A percentile compares a stretch with the other conserved stretches of the same genome.
Conservation (phyloP, 2,113 vertebrate genomes). For the Corythornis vintsioides region DNA sequence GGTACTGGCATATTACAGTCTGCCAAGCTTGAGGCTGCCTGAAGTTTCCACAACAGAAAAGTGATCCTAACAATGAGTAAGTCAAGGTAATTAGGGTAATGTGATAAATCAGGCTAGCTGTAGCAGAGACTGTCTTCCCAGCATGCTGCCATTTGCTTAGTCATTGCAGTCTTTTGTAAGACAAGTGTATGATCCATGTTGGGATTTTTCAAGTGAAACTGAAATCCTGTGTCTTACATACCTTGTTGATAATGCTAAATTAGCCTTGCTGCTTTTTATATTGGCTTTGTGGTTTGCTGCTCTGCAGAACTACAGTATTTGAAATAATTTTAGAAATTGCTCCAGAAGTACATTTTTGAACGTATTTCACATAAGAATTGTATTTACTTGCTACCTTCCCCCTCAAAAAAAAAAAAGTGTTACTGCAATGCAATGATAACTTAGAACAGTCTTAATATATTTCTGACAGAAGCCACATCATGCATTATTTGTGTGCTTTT, state of each 20-base stretch:
- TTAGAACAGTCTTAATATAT: neutral
- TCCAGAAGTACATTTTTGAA: neutral
- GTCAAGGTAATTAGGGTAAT: neutral
- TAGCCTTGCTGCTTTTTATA: neutral
- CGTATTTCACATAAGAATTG: neutral
- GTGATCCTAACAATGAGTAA: constrained; percentile 20
- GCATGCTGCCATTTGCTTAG: neutral
- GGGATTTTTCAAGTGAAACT: neutral
- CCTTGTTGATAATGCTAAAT: neutral
- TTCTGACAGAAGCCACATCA: neutral
- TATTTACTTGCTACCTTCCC: fast-evolving
- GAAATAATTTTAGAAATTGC: neutral
- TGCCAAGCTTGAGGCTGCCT: neutral
- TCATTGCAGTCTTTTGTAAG: neutral
- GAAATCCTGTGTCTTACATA: neutral
- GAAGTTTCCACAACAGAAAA: neutral
- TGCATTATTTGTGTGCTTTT: fast-evolving
- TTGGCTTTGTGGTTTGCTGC: neutral
- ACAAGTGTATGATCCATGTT: neutral
- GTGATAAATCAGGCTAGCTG: neutral
- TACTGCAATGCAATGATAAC: neutral
- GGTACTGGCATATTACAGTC: neutral
- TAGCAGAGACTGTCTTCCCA: neutral
- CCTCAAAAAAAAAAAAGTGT: too few relatives aligned
- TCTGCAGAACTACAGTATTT: neutral